These are phyloP conservation scores for Siphamia tubifer DNA, from an alignment of 2,113 vertebrate species.

Conservation along the genomic window DNA sequence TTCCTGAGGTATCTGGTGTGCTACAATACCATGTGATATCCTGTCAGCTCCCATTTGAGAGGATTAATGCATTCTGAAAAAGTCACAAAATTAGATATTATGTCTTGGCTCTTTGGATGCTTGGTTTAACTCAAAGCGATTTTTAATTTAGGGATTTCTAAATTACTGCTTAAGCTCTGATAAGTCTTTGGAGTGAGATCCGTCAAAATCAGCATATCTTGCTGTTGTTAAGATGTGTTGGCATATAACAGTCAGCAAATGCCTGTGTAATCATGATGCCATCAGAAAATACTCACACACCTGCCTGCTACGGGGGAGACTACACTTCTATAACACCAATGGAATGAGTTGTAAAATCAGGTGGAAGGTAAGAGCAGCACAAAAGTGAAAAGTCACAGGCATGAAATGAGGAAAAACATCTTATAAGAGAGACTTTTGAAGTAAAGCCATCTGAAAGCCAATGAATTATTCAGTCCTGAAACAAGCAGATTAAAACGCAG, in stretches of 20 bases:
- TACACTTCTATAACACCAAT: background rate
- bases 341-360: constrained; percentile 14
- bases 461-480: constrained; percentile 61
- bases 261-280: constrained; percentile 28
- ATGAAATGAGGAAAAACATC: constrained; percentile 46
- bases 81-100: constrained; percentile 70
- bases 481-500: constrained; percentile 55
- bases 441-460: constrained; percentile 39
- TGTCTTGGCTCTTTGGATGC: constrained; percentile 63
- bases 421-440: constrained; percentile 16
- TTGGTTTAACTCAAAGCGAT: constrained; percentile 73
- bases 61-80: constrained; percentile 70
- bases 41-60: constrained; percentile 71
- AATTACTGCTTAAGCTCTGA: constrained; percentile 54
- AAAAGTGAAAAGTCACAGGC: constrained; percentile 34
- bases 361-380: background rate
- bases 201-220: constrained; percentile 48
- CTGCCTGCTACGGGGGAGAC: background rate
- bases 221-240: background rate
- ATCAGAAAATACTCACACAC: constrained; percentile 13
- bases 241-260: constrained; percentile 26
- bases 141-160: constrained; percentile 72
- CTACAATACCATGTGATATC: constrained; percentile 62
- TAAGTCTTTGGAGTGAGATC: constrained; percentile 43
- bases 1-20: constrained; percentile 71